Conservation (phyloP, 1,140 invertebrate species). For the Drosophila jambulina region DNA sequence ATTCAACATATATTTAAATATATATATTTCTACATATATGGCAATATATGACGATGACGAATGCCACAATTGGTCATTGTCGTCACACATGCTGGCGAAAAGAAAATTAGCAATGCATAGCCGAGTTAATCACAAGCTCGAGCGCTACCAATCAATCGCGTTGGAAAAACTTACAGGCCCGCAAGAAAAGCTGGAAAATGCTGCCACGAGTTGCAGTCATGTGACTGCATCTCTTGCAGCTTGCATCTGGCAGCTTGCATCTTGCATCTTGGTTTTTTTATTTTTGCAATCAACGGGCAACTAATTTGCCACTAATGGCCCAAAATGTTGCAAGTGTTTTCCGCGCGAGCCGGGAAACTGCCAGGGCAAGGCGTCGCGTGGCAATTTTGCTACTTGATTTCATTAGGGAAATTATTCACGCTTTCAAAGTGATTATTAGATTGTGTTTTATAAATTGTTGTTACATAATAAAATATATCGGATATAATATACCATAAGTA, state of each 20-base stretch:
- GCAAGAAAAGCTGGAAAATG: constrained; percentile 10
- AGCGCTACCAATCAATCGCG: constrained; percentile 19
- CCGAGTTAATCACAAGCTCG: constrained; percentile 8
- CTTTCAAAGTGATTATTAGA: constrained; percentile 30
- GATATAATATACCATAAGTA: background rate
- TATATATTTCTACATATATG: background rate
- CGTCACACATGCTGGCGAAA: constrained; percentile 32
- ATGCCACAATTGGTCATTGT: constrained; percentile 26
- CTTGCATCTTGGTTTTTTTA: constrained; percentile 18
- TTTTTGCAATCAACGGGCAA: constrained; percentile 18
- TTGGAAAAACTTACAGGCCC: constrained; percentile 22
- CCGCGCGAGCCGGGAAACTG: constrained; percentile 31
- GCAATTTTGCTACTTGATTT: constrained; percentile 33
- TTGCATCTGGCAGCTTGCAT: constrained; percentile 10
- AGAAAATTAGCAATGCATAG: constrained; percentile 32
- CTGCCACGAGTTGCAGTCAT: constrained; percentile 25
- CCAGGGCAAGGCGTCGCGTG: constrained; percentile 2
- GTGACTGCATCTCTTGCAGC: constrained; percentile 19
- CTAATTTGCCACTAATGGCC: constrained; percentile 48
- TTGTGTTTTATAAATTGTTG: background rate
- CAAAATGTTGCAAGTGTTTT: constrained; percentile 41
- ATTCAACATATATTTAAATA: background rate
- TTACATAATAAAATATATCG: background rate
- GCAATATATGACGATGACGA: constrained; percentile 16
- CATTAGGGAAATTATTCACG: constrained; percentile 41